These are phyloP conservation scores for Martes martes DNA, from an alignment of 2,113 vertebrate species.

Conservation along the genomic window DNA sequence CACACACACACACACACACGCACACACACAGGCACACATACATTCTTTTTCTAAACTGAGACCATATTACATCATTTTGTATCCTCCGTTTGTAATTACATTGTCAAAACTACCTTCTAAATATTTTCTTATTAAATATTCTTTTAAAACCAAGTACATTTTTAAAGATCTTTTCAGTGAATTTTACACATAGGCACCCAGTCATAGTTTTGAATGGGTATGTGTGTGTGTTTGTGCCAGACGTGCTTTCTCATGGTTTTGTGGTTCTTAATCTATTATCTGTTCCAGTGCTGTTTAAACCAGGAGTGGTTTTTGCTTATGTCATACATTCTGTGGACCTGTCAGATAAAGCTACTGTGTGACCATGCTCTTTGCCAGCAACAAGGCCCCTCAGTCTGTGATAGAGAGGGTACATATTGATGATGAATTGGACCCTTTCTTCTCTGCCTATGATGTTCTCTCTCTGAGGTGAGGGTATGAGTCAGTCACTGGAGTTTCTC, in stretches of 20 bases:
- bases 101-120: background rate
- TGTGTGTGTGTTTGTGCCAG: background rate
- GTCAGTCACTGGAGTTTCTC: background rate
- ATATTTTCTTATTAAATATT: slow-evolving; percentile 7
- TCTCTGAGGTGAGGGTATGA: background rate
- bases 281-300: background rate
- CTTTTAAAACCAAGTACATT: background rate
- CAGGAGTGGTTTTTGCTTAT: background rate
- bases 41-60: background rate
- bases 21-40: background rate
- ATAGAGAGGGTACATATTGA: background rate
- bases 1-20: too few species aligned
- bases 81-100: background rate
- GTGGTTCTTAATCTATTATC: background rate
- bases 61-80: background rate
- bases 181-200: background rate
- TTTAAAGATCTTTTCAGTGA: background rate
- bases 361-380: background rate
- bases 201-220: background rate
- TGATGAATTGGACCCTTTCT: background rate
- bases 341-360: background rate
- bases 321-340: background rate
- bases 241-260: background rate
- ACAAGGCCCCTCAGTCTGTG: background rate
- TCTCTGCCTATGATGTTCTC: background rate